phyloP scores from a whole-genome alignment of 2,888 invertebrate species.

The Coelopa pilipes region DNA sequence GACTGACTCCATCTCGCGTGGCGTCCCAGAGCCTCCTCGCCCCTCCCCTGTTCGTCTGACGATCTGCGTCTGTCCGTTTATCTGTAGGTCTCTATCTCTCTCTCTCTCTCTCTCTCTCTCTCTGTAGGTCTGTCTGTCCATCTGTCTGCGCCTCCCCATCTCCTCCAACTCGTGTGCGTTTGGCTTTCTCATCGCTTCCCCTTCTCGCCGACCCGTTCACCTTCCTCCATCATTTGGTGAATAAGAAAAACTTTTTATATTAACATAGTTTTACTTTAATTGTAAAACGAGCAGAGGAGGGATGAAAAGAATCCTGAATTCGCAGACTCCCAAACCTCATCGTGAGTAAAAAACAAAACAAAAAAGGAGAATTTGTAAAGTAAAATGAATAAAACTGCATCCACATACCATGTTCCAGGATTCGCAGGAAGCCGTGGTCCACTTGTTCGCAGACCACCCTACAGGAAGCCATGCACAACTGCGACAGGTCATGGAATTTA shows the following conservation, averaged over 20 bases:
- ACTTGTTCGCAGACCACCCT: no score
- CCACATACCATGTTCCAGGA: no score
- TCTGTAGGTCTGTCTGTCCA: background rate
- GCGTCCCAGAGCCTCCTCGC: background rate
- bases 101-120: background rate
- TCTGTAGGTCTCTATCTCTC: conserved; percentile 1
- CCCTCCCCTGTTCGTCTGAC: background rate
- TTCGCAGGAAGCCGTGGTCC: no score
- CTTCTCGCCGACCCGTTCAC: background rate
- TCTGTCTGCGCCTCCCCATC: background rate
- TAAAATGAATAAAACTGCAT: background rate
- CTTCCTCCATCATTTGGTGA: background rate
- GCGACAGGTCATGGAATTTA: no score
- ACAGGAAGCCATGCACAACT: background rate
- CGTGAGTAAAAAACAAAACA: no score
- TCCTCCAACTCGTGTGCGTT: background rate
- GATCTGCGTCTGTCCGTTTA: background rate
- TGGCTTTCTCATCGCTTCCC: background rate
- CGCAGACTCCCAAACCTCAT: no score
- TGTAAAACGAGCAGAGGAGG: conserved; percentile 9
- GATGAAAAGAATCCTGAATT: no score
- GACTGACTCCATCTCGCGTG: no score
- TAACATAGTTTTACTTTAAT: conserved; percentile 37
- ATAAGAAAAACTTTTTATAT: conserved; percentile 36
- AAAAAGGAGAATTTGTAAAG: background rate